Percentiles rank a stretch among this genome's conserved stretches.
Evolutionary conservation across 2,888 invertebrate species (phyloP).

Genomic region (Aelia acuminata): DNA sequence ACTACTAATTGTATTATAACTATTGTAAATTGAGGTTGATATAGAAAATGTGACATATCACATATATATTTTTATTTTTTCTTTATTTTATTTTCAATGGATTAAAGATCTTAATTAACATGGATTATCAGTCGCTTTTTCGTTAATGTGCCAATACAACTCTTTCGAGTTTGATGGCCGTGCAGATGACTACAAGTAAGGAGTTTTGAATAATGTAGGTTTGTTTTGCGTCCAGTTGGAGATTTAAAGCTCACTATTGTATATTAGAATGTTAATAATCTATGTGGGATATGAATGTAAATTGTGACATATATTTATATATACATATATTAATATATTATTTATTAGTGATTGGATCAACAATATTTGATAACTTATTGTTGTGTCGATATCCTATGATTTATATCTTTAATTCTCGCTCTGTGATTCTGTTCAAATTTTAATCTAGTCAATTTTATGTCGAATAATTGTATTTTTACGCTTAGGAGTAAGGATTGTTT

Average conservation of each 20-base stretch:
- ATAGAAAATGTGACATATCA: conserved; percentile 57
- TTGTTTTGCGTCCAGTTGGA: conserved; percentile 57
- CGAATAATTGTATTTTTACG: conserved; percentile 57
- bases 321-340: conserved; percentile 35
- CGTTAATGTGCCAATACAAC: conserved; percentile 13
- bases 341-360: conserved; percentile 53
- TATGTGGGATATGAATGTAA: conserved; percentile 50
- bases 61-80: conserved; percentile 40
- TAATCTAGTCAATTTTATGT: conserved; percentile 60
- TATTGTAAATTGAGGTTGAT: conserved; percentile 54
- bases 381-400: conserved; percentile 55
- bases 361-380: conserved; percentile 54
- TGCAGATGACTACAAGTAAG: background rate
- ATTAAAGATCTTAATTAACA: conserved; percentile 47
- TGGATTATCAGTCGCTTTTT: background rate
- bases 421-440: conserved; percentile 60
- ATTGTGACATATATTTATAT: conserved; percentile 38
- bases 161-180: conserved; percentile 22
- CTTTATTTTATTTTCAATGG: conserved; percentile 33
- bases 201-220: conserved; percentile 44
- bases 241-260: conserved; percentile 55
- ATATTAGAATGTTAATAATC: conserved; percentile 53
- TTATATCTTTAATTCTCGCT: conserved; percentile 58
- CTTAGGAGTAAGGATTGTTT: conserved; percentile 54
- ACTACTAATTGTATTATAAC: conserved; percentile 55